Percentiles rank a stretch among this genome's conserved stretches.
These are phyloP conservation scores for Aphis gossypii DNA, from an alignment of 1,140 invertebrate species.

Conservation along the genomic window DNA sequence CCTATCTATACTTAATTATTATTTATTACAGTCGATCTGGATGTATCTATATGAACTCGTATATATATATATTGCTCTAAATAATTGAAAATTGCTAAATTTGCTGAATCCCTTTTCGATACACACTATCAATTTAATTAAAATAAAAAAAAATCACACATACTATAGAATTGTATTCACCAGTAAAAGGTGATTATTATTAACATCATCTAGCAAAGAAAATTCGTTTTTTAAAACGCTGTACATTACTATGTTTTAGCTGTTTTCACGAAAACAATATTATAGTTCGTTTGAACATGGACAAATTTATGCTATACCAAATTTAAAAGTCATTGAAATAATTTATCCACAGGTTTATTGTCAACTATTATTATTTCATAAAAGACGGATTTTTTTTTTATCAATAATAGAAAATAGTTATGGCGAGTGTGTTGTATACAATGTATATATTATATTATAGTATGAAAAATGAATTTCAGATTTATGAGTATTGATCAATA, in stretches of 20 bases:
- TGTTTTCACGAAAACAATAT: neutral
- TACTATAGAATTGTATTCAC: neutral
- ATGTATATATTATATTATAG: neutral
- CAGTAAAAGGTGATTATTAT: neutral
- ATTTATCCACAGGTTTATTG: too few relatives aligned
- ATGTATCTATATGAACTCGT: too few relatives aligned
- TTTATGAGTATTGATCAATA: neutral
- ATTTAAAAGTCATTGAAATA: too few relatives aligned
- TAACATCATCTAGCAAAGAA: neutral
- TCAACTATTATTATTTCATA: neutral
- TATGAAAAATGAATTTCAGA: neutral
- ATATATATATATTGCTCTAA: neutral
- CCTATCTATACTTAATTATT: neutral
- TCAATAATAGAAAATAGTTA: neutral
- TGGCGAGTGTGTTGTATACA: neutral
- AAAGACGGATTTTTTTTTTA: neutral
- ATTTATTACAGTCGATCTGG: neutral
- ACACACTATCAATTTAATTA: neutral
- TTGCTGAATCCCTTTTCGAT: neutral
- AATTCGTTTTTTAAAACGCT: neutral
- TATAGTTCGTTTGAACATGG: neutral
- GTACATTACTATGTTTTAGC: neutral
- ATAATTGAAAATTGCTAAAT: neutral
- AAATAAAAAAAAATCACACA: neutral
- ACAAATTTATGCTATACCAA: too few relatives aligned